Base-by-base conservation (phyloP, 1,140 invertebrate genomes). In the Leptoteleia sp. region DNA sequence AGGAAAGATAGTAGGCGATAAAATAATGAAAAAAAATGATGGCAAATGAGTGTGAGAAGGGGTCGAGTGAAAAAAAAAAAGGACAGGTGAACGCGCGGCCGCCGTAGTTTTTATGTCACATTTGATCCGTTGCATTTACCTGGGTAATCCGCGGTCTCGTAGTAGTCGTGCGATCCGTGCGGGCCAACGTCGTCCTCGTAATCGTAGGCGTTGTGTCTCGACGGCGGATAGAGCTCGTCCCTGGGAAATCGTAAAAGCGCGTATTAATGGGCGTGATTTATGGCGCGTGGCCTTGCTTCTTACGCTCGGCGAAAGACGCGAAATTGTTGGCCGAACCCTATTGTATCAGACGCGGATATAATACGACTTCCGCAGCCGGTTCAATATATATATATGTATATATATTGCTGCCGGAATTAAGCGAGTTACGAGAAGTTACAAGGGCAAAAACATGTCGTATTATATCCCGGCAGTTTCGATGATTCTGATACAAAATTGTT, bases 101-200 rank as follows among this genome's bases (percentile, higher is more conserved):
- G n/a, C n/a, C n/a, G n/a, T n/a, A n/a, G n/a, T n/a, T n/a, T n/a
- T n/a, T n/a, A n/a, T n/a, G n/a, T n/a, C n/a, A n/a, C n/a, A n/a
- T n/a, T n/a, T n/a, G n/a, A n/a, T n/a, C n/a, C n/a, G n/a, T n/a
- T n/a, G n/a, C n/a, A 80, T 61, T 85, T 87, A 89, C 88, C 88
- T 83, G 88, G 84, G 82, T 88, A 89, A 48, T 89, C 88, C 9
- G 88, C 82, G 9, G 83, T 62, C 45, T 89, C 88, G 43, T 89
- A 89, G 79, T 89, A 89, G 43, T 89, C 88, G 45, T 89, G 88
- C 3, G 86, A 87, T 15, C 85, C 87, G 1, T 88, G 88, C 0
- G 82, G 85, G 6, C 76, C 67, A 8, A 83, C 15, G 4, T 89
- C 88, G 33, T 89, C 88, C n/a, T 89, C 88, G 47, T 89, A 89